phyloP scores from a whole-genome alignment of 2,888 invertebrate species.

The Margaritifera margaritifera region DNA sequence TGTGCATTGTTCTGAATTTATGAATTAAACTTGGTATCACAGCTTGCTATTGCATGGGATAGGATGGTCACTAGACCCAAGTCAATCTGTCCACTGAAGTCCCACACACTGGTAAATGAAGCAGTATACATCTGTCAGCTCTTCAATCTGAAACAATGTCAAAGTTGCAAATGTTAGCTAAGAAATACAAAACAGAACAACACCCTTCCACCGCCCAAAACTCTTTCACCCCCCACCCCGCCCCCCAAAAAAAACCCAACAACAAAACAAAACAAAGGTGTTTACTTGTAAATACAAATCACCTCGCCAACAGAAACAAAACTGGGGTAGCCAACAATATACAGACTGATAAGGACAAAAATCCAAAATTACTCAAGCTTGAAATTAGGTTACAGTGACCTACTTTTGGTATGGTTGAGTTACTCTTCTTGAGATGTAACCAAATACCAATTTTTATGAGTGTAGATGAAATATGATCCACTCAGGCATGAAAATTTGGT shows the following conservation, averaged over 20 bases:
- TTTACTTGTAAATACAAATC: neutral
- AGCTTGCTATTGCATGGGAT: too few species aligned
- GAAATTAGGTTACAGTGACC: too few species aligned
- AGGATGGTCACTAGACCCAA: too few species aligned
- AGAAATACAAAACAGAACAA: constrained; percentile 45
- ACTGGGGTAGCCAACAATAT: neutral
- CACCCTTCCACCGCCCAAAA: neutral
- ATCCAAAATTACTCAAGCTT: too few species aligned
- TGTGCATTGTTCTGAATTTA: too few species aligned
- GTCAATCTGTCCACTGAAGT: constrained; percentile 77
- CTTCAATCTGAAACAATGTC: constrained; percentile 85
- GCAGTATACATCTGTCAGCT: constrained; percentile 90
- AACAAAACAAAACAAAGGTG: neutral
- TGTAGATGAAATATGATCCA: too few species aligned
- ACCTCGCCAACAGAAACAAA: neutral
- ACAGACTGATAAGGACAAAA: too few species aligned
- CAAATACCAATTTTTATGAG: too few species aligned
- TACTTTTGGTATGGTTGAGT: too few species aligned
- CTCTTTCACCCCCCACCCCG: neutral
- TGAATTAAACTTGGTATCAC: too few species aligned
- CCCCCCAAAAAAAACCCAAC: neutral
- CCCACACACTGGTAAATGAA: constrained; percentile 85
- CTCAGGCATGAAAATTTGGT: too few species aligned
- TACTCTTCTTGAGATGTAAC: too few species aligned
- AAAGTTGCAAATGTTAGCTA: constrained; percentile 8